A percentile compares a stretch with the other conserved stretches of the same genome.
Conservation (phyloP, 53 echinoderm and acorn worm species). For the Mesocentrotus franciscanus region DNA sequence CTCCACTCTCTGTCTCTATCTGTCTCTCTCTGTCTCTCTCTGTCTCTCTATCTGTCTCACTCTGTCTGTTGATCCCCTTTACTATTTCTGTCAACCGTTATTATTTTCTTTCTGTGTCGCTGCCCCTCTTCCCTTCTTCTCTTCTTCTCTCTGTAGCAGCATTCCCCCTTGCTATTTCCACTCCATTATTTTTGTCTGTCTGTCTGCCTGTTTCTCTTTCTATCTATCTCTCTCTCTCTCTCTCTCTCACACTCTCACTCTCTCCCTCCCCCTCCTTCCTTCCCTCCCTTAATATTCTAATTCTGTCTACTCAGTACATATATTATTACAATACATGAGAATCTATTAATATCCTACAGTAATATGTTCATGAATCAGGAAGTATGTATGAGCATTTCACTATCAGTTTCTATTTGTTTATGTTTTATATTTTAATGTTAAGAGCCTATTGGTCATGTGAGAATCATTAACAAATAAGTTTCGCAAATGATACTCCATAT, state of each 20-base stretch:
- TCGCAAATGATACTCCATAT: neutral
- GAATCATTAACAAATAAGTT: neutral
- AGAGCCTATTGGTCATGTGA: neutral
- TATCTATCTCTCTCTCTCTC: neutral
- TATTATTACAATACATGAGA: no score
- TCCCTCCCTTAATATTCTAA: neutral
- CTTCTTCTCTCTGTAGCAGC: neutral
- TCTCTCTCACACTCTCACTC: neutral
- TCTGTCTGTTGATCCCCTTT: neutral
- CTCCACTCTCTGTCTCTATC: neutral
- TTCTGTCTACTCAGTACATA: no score
- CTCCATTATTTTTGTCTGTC: neutral
- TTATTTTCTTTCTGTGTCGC: neutral
- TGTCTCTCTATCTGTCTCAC: neutral
- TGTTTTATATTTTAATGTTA: neutral
- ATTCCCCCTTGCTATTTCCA: neutral
- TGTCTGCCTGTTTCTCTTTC: neutral
- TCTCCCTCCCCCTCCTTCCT: neutral
- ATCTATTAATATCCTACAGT: neutral
- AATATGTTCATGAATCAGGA: neutral
- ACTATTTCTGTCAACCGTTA: neutral
- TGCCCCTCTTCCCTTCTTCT: neutral
- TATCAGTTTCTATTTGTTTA: constrained; percentile 21
- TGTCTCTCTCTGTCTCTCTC: neutral
- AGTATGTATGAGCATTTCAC: neutral